phyloP scores from a whole-genome alignment of 2,797 vertebrate species.

The Pseudocheirus occidentalis region DNA sequence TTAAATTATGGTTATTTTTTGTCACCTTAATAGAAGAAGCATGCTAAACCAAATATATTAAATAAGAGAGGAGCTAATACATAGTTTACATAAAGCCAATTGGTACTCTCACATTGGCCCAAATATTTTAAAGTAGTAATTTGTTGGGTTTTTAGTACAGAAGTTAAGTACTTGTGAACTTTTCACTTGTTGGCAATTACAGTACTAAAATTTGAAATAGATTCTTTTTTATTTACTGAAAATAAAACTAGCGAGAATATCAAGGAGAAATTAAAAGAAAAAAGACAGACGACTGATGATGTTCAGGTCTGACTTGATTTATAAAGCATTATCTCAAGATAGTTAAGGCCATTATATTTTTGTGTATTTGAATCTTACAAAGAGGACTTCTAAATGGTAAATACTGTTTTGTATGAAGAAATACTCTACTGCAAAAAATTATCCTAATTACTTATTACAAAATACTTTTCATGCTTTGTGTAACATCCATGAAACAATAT shows the following conservation, averaged over 20 bases:
- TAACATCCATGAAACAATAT: neutral
- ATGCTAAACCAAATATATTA: slow-evolving; percentile 43
- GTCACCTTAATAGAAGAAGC: slow-evolving; percentile 65
- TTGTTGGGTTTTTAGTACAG: neutral
- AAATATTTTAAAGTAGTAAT: too few relatives aligned
- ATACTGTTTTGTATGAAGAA: neutral
- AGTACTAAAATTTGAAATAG: neutral
- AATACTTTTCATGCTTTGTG: neutral
- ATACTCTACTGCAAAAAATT: neutral
- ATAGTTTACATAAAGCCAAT: too few relatives aligned
- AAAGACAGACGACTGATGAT: neutral
- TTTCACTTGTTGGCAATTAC: neutral
- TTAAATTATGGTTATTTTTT: slow-evolving; percentile 40
- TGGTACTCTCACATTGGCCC: neutral
- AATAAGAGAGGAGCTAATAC: neutral
- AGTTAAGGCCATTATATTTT: neutral
- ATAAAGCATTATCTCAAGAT: accelerated
- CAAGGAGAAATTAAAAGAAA: neutral
- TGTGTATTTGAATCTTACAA: neutral
- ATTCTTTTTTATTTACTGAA: neutral
- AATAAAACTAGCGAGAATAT: neutral
- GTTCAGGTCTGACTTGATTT: accelerated
- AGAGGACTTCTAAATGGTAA: neutral
- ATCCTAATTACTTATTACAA: neutral
- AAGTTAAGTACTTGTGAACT: neutral